These are phyloP conservation scores for Ciconia stormi DNA, from an alignment of 2,113 vertebrate species.

Conservation along the genomic window DNA sequence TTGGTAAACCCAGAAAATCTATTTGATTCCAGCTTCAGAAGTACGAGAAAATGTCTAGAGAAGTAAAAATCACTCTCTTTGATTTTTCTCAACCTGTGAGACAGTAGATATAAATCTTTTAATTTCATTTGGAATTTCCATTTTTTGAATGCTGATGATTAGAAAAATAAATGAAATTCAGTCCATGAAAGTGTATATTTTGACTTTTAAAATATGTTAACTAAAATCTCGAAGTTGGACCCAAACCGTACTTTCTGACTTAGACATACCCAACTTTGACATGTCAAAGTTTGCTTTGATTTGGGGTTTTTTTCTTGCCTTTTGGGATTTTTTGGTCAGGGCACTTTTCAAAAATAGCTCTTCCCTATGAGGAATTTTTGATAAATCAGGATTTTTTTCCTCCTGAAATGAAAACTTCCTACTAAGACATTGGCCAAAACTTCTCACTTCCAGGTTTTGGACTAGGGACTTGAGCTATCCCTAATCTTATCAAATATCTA, in stretches of 20 bases:
- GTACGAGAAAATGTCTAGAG: background rate
- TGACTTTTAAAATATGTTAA: background rate
- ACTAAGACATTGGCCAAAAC: background rate
- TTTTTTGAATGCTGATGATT: background rate
- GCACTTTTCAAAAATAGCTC: background rate
- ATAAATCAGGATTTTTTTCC: background rate
- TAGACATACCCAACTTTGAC: background rate
- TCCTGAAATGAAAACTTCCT: background rate
- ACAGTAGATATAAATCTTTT: background rate
- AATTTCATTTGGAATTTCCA: background rate
- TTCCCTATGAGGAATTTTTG: background rate
- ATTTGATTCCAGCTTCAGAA: background rate
- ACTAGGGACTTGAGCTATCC: background rate
- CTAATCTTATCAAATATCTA: background rate
- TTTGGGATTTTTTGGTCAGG: background rate
- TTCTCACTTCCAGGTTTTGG: background rate
- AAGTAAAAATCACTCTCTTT: background rate
- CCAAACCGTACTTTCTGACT: background rate
- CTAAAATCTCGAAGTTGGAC: background rate
- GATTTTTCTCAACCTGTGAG: background rate
- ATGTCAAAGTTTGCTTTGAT: background rate
- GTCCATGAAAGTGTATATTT: background rate
- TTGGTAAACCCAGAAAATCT: background rate
- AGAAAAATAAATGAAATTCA: background rate
- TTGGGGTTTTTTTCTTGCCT: background rate